Evolutionary conservation across 2,888 invertebrate genomes (phyloP), one percentile per base, ranked within the genome.

Genomic region (Drepanosiphum platanoidis): DNA sequence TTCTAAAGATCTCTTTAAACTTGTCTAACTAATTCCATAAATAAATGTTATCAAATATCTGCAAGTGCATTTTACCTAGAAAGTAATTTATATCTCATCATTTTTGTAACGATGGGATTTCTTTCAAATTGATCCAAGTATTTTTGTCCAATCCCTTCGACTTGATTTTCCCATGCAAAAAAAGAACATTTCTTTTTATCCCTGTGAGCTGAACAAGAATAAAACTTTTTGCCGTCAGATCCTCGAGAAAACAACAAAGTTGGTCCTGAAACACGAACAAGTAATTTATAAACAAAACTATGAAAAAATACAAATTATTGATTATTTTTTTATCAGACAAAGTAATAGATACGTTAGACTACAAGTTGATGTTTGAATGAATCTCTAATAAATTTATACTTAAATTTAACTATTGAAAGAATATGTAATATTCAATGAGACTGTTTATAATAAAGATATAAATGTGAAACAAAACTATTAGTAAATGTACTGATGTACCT

Each of bases 141-240:
- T 72, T 89, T 88, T 86, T 90, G 90, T 9, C 88, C 86, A 81
- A 90, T 88, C 22, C 89, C 88, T 3, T 90, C 89, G 88, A 92
- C 91, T 86, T 91, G 91, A 87, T 92, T 91, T 86, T 91, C 90
- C 88, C 90, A 90, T 39, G 94, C 91, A 88, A 93, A 94, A 89
- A 95, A 94, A 4, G 91, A 90, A 88, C 97, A 97, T 15, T 93
- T 92, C 88, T 94, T 95, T 87, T 94, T 92, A 88, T 95, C 94
- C 86, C 97, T 92, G 89, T 94, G 95, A 0, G 96, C 95, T 0
- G 97, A 93, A 90, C 97, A 97, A 0, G 94, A 94, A 90, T 92
- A 97, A 90, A 93, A 97, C 87, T 91, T 91, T 64, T 91, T 91
- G 82, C 91, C 90, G 87, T 91, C 91, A 11, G 66, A 64, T 3